Conservation (phyloP, 2,113 vertebrate genomes). For the Porphyrio hochstetteri region DNA sequence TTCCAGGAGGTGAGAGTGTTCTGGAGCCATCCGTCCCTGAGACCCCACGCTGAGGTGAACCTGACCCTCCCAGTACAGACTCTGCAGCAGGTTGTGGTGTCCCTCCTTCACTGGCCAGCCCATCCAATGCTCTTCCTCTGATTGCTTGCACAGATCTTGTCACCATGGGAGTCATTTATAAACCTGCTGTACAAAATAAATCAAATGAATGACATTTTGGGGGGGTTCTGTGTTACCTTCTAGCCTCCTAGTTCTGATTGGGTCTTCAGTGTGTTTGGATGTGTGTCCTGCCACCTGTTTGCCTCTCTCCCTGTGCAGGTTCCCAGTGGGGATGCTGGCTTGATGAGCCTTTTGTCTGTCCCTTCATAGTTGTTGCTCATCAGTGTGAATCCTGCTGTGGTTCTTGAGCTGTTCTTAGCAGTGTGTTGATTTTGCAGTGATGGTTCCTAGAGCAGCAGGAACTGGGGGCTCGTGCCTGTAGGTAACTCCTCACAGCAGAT, state of each 20-base stretch:
- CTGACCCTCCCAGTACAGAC: not conserved
- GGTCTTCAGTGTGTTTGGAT: not conserved
- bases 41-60: not conserved
- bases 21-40: not conserved
- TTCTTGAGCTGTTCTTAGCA: not conserved
- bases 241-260: not conserved
- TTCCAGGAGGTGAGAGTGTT: constrained; percentile 4
- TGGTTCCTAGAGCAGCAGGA: not conserved
- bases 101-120: not conserved
- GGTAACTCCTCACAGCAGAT: not conserved
- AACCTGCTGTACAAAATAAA: constrained; percentile 36
- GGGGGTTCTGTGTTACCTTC: not conserved
- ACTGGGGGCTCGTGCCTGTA: not conserved
- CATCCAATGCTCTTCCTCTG: not conserved
- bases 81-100: not conserved
- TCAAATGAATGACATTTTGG: not conserved
- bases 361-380: not conserved
- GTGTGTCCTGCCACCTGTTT: rapidly evolving
- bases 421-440: not conserved
- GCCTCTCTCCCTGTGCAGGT: not conserved
- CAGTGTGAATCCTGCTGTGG: not conserved
- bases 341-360: not conserved
- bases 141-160: not conserved
- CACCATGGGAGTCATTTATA: not conserved
- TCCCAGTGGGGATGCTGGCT: not conserved